Conservation (phyloP, 1,140 invertebrate species). For the Potamilus streckersoni region DNA sequence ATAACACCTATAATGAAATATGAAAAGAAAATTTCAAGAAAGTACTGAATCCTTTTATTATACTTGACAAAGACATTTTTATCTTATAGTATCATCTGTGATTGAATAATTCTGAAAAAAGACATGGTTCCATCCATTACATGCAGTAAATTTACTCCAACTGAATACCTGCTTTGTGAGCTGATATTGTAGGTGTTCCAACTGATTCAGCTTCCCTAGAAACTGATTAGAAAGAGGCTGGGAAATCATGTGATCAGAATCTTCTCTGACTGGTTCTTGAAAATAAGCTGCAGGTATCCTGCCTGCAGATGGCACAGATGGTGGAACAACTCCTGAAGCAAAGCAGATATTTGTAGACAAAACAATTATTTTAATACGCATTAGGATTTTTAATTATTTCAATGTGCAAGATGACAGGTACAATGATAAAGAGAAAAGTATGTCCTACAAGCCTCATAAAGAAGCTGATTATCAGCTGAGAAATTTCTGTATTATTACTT, state of each 20-base stretch:
- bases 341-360: too few relatives aligned
- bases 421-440: too few relatives aligned
- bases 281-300: neutral
- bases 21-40: too few relatives aligned
- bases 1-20: too few relatives aligned
- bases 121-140: neutral
- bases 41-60: too few relatives aligned
- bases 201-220: constrained; percentile 52
- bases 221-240: constrained; percentile 33
- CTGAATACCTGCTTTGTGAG: constrained; percentile 12
- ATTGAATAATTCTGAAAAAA: neutral
- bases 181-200: constrained; percentile 64
- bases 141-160: neutral
- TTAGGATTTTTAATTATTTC: too few relatives aligned
- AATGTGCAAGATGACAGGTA: too few relatives aligned
- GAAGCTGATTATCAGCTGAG: too few relatives aligned
- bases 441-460: too few relatives aligned
- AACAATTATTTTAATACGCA: too few relatives aligned
- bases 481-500: too few relatives aligned
- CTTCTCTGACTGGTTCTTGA: constrained; percentile 16
- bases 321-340: constrained; percentile 9
- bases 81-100: neutral
- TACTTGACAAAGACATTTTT: neutral
- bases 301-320: constrained; percentile 1
- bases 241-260: constrained; percentile 10